Percentiles rank a stretch among this genome's conserved stretches.
phyloP scores from a whole-genome alignment of 1,140 invertebrate species.

The Megathymus violae region DNA sequence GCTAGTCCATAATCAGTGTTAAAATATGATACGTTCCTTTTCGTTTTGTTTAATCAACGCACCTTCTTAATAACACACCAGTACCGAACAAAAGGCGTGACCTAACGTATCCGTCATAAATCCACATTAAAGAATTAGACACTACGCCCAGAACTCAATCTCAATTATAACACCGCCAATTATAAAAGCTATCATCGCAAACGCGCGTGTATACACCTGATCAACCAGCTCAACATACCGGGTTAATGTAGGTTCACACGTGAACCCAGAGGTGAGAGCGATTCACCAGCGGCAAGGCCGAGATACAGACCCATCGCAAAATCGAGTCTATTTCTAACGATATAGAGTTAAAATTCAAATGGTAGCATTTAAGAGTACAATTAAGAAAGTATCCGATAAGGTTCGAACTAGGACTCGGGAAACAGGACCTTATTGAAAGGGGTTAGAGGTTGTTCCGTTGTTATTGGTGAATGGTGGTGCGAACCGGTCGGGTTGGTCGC shows the following conservation, averaged over 20 bases:
- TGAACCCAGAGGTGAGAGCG: slow-evolving; percentile 80
- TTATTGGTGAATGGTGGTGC: slow-evolving; percentile 30
- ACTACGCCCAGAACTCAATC: slow-evolving; percentile 69
- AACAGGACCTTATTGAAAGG: slow-evolving; percentile 52
- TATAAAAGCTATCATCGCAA: slow-evolving; percentile 64
- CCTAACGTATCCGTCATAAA: slow-evolving; percentile 65
- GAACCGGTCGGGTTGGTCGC: slow-evolving; percentile 75
- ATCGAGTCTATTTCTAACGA: slow-evolving; percentile 46
- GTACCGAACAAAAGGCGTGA: slow-evolving; percentile 63
- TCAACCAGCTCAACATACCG: slow-evolving; percentile 65
- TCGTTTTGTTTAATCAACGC: slow-evolving; percentile 34
- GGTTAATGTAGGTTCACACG: slow-evolving; percentile 81
- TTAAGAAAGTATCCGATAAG: slow-evolving; percentile 83
- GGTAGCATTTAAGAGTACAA: slow-evolving; percentile 58
- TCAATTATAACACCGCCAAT: slow-evolving; percentile 63
- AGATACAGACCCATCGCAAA: slow-evolving; percentile 55
- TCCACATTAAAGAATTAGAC: slow-evolving; percentile 70
- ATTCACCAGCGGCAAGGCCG: slow-evolving; percentile 80
- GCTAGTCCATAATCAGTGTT: slow-evolving; percentile 1
- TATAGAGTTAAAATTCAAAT: slow-evolving; percentile 69
- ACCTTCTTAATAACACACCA: slow-evolving; percentile 26
- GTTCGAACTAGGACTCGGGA: slow-evolving; percentile 46
- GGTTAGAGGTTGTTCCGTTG: slow-evolving; percentile 55
- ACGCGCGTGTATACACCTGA: slow-evolving; percentile 67
- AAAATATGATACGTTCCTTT: slow-evolving; percentile 22